Evolutionary conservation across 2,113 vertebrate species (phyloP), one percentile per base, ranked within the genome.

Genomic region (Colaptes auratus): DNA sequence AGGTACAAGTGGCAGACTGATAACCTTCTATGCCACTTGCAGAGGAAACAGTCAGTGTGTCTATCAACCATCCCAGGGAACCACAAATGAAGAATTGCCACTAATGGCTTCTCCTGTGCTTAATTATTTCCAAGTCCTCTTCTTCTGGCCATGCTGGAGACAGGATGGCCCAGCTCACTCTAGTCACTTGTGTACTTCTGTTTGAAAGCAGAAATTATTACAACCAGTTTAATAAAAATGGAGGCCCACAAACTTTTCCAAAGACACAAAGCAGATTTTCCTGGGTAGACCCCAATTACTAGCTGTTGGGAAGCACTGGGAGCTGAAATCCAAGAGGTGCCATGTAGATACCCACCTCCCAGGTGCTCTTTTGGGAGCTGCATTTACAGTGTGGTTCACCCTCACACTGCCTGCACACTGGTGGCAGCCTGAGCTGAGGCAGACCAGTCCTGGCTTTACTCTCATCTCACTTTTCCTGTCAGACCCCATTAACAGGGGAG

Each of bases 1-100:
- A 0, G 2, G 12, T 55, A 27, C n/a, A 76, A 70, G 42, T 3
- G 7, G 50, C 0, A 1, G 55, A n/a, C 28, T 4, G 7, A 70
- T 52, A 91, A 66, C 21, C 7, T 14, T 25, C 55, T 63, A 6
- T 31, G 50, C 59, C 39, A 21, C 30, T 50, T 46, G 44, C 56
- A n/a, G n/a, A n/a, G n/a, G n/a, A 17, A 96, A 39, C 31, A 86
- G 46, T 10, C 59, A 59, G 12, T 4, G 3, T 31, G 42, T 64
- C 86, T 67, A 86, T 74, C 77, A 71, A 73, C 17, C 20, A 50
- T 44, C 27, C 27, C 21, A 55, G 33, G 31, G 33, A 93, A 63
- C 9, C 53, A 56, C 58, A 93, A 76, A 81, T 12, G 19, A 83
- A 88, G 31, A 88, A 39, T 2, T 48, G 12, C 44, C 25, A 60